Conservation (phyloP, 2,888 invertebrate species). For the Helobdella robusta region DNA sequence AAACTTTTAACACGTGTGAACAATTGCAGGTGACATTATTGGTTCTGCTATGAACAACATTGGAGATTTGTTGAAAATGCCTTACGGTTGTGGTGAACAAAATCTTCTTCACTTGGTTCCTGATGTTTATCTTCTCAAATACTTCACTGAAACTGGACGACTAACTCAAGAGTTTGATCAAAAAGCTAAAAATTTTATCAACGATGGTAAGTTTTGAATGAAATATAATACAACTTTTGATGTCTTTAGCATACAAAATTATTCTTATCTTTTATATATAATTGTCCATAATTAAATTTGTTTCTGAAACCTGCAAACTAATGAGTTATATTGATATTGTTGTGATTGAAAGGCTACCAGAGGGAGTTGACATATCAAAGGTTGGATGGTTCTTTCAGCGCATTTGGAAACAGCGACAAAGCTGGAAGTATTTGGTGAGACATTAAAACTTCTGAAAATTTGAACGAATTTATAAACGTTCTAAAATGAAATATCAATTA, state of each 20-base stretch:
- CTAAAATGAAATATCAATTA: neutral
- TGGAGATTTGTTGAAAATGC: conserved; percentile 65
- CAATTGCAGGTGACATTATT: conserved; percentile 61
- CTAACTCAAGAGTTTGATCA: conserved; percentile 59
- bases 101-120: conserved; percentile 85
- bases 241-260: no score
- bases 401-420: conserved; percentile 65
- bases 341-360: conserved; percentile 67
- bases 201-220: no score
- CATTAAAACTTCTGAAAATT: conserved; percentile 22
- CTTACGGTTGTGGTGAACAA: conserved; percentile 84
- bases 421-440: conserved; percentile 67
- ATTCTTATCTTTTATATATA: no score
- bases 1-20: neutral
- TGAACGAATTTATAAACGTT: neutral
- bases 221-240: no score
- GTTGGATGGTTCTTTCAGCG: conserved; percentile 77
- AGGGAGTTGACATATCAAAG: conserved; percentile 77
- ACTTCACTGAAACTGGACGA: conserved; percentile 67
- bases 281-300: no score
- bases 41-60: conserved; percentile 70
- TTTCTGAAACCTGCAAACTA: no score
- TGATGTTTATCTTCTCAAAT: conserved; percentile 74
- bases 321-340: no score
- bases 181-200: conserved; percentile 55